Evolutionary conservation across 92 coral and sea anemone genomes (phyloP).

Genomic region (Epizoanthus stellaris): DNA sequence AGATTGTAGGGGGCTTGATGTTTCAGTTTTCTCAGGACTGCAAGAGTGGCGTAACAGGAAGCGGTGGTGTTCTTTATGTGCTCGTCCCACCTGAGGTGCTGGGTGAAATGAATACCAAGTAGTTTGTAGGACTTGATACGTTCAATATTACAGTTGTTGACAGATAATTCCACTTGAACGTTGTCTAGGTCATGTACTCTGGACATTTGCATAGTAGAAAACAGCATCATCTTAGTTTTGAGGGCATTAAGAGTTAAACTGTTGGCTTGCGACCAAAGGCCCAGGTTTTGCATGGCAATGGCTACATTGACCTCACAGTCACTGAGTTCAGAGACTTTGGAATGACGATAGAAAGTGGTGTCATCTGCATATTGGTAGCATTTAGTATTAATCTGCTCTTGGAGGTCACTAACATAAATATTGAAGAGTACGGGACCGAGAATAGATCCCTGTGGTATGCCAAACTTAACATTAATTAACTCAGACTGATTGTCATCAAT

Average conservation of each 20-base stretch:
- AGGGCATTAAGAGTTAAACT: too few species aligned
- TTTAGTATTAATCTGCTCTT: neutral
- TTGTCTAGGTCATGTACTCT: neutral
- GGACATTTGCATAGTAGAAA: neutral
- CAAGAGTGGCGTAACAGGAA: constrained; percentile 14
- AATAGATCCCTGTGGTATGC: too few species aligned
- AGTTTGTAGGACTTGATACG: constrained; percentile 16
- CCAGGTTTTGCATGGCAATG: neutral
- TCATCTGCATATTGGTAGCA: neutral
- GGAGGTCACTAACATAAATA: neutral
- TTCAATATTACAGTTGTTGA: neutral
- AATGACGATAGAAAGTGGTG: neutral
- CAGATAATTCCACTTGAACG: neutral
- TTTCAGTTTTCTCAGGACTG: neutral
- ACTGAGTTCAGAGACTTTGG: neutral
- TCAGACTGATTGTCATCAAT: too few species aligned
- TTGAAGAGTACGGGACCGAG: too few species aligned
- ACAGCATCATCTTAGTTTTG: neutral
- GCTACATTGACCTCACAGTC: neutral
- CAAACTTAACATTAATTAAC: too few species aligned
- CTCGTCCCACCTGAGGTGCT: neutral
- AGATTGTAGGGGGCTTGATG: constrained; percentile 7
- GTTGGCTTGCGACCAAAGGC: too few species aligned
- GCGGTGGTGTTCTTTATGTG: neutral
- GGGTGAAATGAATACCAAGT: constrained; percentile 17